phyloP scores from a whole-genome alignment of 2,113 vertebrate genomes.

The Mohoua ochrocephala region DNA sequence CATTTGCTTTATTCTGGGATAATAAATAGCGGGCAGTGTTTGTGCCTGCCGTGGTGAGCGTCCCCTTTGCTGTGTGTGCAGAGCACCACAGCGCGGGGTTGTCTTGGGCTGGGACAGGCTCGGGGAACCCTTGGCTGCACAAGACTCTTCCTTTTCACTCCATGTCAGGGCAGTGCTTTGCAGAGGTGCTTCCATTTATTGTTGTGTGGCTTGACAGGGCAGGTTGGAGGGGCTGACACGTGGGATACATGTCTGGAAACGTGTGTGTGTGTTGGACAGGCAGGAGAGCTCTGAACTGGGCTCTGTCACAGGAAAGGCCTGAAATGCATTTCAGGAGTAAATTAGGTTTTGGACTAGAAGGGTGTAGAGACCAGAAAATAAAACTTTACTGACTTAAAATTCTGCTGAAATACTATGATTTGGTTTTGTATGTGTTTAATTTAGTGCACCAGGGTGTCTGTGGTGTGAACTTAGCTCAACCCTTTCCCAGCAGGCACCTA shows the following conservation, averaged over 20 bases:
- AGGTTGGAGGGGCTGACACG: not conserved
- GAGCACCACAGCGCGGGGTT: accelerated
- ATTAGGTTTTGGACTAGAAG: not conserved
- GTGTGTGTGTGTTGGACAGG: not conserved
- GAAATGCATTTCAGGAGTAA: not conserved
- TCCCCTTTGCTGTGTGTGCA: not conserved
- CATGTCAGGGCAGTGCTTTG: not conserved
- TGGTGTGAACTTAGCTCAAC: not conserved
- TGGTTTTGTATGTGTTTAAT: not conserved
- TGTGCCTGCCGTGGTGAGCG: not conserved
- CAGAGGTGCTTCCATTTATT: not conserved
- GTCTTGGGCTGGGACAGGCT: not conserved
- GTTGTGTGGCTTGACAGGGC: not conserved
- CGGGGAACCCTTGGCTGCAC: not conserved
- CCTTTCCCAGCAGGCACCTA: not conserved
- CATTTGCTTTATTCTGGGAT: not conserved
- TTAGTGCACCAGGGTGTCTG: not conserved
- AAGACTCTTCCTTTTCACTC: not conserved
- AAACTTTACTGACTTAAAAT: not conserved
- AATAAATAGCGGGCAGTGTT: accelerated
- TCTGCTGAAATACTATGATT: not conserved
- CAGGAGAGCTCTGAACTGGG: not conserved
- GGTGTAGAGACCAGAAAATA: not conserved
- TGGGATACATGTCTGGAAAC: not conserved
- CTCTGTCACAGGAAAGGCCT: not conserved